Conservation (phyloP, 2,113 vertebrate species). For the Podocnemis expansa region DNA sequence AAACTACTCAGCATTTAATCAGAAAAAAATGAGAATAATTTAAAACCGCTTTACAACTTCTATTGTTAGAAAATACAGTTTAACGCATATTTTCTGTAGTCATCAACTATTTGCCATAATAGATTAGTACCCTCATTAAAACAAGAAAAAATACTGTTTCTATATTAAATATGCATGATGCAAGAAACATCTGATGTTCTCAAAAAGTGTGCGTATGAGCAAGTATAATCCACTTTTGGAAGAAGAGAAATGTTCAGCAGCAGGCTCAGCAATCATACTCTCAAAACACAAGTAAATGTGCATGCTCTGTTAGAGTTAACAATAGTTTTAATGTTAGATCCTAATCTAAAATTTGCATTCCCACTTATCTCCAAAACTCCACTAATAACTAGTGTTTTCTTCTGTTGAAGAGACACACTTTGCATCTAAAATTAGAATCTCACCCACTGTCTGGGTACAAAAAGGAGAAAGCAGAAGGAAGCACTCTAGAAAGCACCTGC, state of each 20-base stretch:
- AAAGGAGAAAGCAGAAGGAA: background rate
- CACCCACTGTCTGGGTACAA: background rate
- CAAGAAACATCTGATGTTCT: background rate
- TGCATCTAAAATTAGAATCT: background rate
- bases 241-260: background rate
- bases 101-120: background rate
- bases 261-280: background rate
- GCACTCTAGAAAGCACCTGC: background rate
- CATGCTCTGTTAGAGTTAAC: fast-evolving
- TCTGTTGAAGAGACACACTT: background rate
- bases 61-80: background rate
- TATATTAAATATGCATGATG: background rate
- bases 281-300: background rate
- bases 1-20: background rate
- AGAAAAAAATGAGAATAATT: background rate
- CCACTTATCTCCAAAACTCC: background rate
- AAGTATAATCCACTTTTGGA: background rate
- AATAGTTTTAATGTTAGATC: background rate
- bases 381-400: background rate
- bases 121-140: background rate
- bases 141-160: background rate
- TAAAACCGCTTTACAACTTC: background rate
- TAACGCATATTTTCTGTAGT: background rate
- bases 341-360: background rate
- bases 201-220: fast-evolving